Percentiles rank a stretch among this genome's conserved stretches.
These are phyloP conservation scores for Dicaeum eximium DNA, from an alignment of 2,113 vertebrate genomes.

Conservation along the genomic window DNA sequence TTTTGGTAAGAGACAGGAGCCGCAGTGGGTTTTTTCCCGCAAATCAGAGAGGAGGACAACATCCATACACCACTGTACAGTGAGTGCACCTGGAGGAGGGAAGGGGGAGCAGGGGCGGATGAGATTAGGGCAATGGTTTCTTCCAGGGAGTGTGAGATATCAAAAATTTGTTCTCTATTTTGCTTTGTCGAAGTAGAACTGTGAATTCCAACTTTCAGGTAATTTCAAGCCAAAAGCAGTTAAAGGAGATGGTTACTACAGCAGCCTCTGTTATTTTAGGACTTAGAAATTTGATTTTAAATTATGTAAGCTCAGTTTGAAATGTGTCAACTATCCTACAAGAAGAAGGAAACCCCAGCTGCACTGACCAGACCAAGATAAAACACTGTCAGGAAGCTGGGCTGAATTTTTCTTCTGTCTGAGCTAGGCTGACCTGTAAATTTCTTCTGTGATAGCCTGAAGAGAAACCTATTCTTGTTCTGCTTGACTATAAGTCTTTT, in stretches of 20 bases:
- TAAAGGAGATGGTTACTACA: neutral
- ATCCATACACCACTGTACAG: rapidly evolving
- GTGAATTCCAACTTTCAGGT: neutral
- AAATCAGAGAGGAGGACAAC: rapidly evolving
- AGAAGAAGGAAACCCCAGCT: neutral
- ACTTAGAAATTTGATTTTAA: neutral
- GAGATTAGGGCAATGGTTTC: neutral
- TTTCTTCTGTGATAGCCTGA: neutral
- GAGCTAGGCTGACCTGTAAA: neutral
- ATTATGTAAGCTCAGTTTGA: neutral
- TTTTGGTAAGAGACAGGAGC: neutral
- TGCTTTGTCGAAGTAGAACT: neutral
- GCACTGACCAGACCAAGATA: neutral
- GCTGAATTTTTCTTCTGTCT: neutral
- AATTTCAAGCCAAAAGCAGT: neutral
- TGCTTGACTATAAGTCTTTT: neutral
- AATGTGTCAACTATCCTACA: neutral
- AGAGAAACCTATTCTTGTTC: neutral
- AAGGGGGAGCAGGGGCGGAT: neutral
- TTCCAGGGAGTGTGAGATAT: neutral
- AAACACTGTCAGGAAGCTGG: neutral
- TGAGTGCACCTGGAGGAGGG: neutral
- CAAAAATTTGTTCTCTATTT: neutral
- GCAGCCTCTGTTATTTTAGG: neutral
- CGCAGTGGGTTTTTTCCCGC: rapidly evolving